Percentiles rank a stretch among this genome's conserved stretches.
These are phyloP conservation scores for Ctenochaetus hawaiiensis DNA, from an alignment of 2,797 vertebrate species.

Conservation along the genomic window DNA sequence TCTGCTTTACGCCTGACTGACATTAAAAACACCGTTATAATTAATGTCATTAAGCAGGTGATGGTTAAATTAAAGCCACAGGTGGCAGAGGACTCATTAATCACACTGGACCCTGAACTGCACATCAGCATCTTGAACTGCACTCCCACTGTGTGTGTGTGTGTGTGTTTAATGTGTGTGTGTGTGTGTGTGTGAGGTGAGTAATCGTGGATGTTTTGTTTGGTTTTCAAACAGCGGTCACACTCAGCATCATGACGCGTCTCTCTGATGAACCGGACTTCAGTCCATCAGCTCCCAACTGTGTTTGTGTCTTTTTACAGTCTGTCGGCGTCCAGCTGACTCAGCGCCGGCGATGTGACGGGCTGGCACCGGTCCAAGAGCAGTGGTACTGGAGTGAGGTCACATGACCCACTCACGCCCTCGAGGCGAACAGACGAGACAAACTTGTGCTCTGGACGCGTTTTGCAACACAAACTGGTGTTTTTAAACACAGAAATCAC, in stretches of 20 bases:
- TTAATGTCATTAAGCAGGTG: too few species aligned
- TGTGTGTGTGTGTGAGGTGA: not conserved
- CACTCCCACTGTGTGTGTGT: not conserved
- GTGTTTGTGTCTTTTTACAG: slow-evolving; percentile 31
- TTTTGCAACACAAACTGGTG: slow-evolving; percentile 24
- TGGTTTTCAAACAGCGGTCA: too few species aligned
- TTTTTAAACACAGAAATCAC: slow-evolving; percentile 32
- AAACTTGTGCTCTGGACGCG: slow-evolving; percentile 18
- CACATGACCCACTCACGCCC: slow-evolving; percentile 52
- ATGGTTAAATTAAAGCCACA: not conserved
- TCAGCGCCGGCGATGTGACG: slow-evolving; percentile 38
- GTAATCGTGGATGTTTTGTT: not conserved
- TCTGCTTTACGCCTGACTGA: too few species aligned
- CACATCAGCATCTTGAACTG: too few species aligned
- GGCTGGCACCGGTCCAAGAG: slow-evolving; percentile 48
- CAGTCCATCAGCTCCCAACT: slow-evolving; percentile 18
- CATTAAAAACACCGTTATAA: too few species aligned
- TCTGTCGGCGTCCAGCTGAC: slow-evolving; percentile 32
- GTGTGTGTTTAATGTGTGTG: not conserved
- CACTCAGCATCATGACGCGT: not conserved
- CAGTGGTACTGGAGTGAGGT: slow-evolving; percentile 23
- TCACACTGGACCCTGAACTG: not conserved
- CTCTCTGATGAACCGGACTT: slow-evolving; percentile 13
- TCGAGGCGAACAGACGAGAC: slow-evolving; percentile 2
- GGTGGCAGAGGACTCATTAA: not conserved